Percentiles rank a stretch among this genome's conserved stretches.
These are phyloP conservation scores for Epinephelus malabaricus DNA, from an alignment of 2,797 vertebrate genomes.

Conservation along the genomic window DNA sequence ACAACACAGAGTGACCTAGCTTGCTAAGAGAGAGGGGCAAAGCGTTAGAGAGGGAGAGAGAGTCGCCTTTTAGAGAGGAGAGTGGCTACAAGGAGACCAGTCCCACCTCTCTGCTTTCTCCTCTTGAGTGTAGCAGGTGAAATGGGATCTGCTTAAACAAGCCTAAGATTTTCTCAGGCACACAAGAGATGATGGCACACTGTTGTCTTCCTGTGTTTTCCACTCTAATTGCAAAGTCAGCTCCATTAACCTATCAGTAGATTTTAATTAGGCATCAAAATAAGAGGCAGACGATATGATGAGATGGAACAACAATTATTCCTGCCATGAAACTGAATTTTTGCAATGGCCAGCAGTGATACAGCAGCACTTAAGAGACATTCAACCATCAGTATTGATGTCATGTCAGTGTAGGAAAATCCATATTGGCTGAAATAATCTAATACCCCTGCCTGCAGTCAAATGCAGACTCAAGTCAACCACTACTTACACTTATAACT, in stretches of 20 bases:
- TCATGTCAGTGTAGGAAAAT: conserved; percentile 34
- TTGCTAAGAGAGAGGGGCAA: conserved; percentile 15
- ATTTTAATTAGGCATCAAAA: conserved; percentile 22
- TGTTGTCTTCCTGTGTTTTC: conserved; percentile 6
- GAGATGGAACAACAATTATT: conserved; percentile 9
- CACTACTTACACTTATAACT: not conserved
- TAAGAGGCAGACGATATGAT: not conserved
- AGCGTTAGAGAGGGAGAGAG: conserved; percentile 24
- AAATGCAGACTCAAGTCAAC: not conserved
- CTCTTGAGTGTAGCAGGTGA: conserved; percentile 19
- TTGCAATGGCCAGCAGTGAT: conserved; percentile 11
- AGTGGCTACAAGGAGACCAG: conserved; percentile 35
- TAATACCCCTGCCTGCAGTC: conserved; percentile 1
- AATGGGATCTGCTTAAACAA: conserved; percentile 49
- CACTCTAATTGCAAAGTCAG: conserved; percentile 10
- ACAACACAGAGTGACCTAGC: conserved; percentile 43
- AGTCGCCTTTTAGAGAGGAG: conserved; percentile 42
- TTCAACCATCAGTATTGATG: conserved; percentile 25
- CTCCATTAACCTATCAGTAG: conserved; percentile 8
- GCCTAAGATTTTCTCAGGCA: not conserved
- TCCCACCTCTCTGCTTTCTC: conserved; percentile 11
- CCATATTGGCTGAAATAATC: conserved; percentile 18
- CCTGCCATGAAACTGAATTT: not conserved
- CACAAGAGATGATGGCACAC: not conserved
- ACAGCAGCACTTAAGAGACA: conserved; percentile 5